Evolutionary conservation across 1,140 invertebrate genomes (phyloP).

Genomic region (Kradibia gibbosae): DNA sequence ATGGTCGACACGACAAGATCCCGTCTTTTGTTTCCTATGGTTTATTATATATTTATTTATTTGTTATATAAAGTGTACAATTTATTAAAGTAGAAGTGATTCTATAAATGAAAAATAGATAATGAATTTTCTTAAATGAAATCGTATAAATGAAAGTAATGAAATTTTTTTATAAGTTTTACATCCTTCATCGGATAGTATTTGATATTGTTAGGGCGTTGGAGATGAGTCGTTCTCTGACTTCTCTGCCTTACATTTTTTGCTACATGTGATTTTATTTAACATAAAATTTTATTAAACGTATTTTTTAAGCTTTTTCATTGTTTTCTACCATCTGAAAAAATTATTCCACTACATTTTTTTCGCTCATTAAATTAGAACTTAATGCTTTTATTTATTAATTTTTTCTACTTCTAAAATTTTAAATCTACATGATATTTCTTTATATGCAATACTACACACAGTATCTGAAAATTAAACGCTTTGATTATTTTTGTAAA

Average conservation of each 20-base stretch:
- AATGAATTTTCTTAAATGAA: no score
- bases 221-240: constrained; percentile 17
- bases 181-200: not conserved
- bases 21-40: not conserved
- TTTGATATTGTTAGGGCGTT: constrained; percentile 27
- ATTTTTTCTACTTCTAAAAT: not conserved
- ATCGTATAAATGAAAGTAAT: not conserved
- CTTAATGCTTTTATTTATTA: not conserved
- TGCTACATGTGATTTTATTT: not conserved
- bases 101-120: no score
- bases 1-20: constrained; percentile 28
- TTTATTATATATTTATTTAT: not conserved
- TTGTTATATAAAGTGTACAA: not conserved
- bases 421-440: not conserved
- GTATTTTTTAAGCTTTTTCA: not conserved
- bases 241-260: not conserved
- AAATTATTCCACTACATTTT: no score
- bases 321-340: no score
- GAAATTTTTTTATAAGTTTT: not conserved
- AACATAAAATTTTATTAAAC: constrained; percentile 11
- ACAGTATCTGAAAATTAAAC: not conserved
- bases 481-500: not conserved
- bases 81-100: no score
- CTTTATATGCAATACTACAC: not conserved
- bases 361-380: no score